Conservation (phyloP, 2,888 invertebrate genomes). For the Gymnocheta viridis region DNA sequence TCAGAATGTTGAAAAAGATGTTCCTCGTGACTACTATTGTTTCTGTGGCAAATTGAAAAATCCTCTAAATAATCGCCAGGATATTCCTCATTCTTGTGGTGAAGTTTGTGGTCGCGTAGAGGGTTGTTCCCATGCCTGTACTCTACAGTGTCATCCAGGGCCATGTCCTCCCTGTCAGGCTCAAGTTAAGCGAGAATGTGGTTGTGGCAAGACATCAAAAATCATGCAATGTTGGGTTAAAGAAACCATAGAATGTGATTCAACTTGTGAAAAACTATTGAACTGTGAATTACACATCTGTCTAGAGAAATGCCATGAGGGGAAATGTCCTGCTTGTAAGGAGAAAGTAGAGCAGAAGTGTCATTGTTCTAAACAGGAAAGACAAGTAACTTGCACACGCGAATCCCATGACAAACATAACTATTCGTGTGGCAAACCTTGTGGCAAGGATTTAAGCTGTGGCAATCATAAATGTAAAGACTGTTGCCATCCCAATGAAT, state of each 20-base stretch:
- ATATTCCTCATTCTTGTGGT: slow-evolving; percentile 95
- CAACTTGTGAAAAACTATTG: slow-evolving; percentile 87
- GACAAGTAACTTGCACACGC: slow-evolving; percentile 85
- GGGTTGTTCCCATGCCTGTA: slow-evolving; percentile 87
- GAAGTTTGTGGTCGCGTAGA: slow-evolving; percentile 87
- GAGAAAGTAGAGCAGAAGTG: slow-evolving; percentile 87
- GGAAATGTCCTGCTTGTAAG: slow-evolving; percentile 88
- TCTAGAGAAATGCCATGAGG: slow-evolving; percentile 88
- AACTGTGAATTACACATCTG: slow-evolving; percentile 92
- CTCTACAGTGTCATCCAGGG: slow-evolving; percentile 94
- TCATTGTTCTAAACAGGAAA: slow-evolving; percentile 86
- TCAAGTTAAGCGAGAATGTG: slow-evolving; percentile 88
- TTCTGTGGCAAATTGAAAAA: slow-evolving; percentile 92
- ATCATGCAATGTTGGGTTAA: slow-evolving; percentile 89
- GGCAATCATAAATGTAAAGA: slow-evolving; percentile 87
- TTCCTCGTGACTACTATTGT: slow-evolving; percentile 92
- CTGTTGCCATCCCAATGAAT: slow-evolving; percentile 87
- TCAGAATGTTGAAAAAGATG: slow-evolving; percentile 88
- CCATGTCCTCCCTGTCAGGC: slow-evolving; percentile 95
- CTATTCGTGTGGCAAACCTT: slow-evolving; percentile 86
- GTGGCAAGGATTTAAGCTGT: slow-evolving; percentile 85
- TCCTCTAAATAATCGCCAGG: slow-evolving; percentile 89
- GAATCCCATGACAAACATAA: slow-evolving; percentile 82
- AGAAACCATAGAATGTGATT: slow-evolving; percentile 88
- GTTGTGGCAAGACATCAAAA: slow-evolving; percentile 88